Evolutionary conservation across 2,113 vertebrate genomes (phyloP).

Genomic region (Phalacrocorax pelagicus): DNA sequence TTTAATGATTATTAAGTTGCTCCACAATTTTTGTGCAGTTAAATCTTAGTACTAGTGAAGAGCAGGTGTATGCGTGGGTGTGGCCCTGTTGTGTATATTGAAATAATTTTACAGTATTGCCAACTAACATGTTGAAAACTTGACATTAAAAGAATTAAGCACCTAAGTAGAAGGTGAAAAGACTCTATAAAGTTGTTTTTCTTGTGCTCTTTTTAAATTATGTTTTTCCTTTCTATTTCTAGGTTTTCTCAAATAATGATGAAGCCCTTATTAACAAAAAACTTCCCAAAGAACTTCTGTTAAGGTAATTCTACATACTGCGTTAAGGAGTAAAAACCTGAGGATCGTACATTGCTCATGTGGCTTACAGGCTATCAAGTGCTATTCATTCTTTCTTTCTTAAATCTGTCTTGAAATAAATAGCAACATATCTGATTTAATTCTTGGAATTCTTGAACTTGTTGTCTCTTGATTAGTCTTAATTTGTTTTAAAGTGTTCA

Average conservation of each 20-base stretch:
- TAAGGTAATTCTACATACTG: slow-evolving; percentile 79
- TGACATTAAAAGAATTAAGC: neutral
- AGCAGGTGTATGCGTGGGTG: neutral
- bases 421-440: neutral
- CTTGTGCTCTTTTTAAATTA: neutral
- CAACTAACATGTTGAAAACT: neutral
- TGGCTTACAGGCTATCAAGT: neutral
- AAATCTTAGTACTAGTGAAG: neutral
- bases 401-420: slow-evolving; percentile 17
- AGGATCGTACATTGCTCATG: neutral
- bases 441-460: slow-evolving; percentile 43
- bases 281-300: slow-evolving; percentile 94
- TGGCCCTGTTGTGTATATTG: neutral
- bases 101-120: neutral
- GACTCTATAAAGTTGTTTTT: neutral
- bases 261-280: slow-evolving; percentile 97
- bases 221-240: slow-evolving; percentile 19
- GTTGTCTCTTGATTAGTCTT: slow-evolving; percentile 40
- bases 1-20: neutral
- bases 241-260: slow-evolving; percentile 95
- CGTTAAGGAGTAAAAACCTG: neutral
- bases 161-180: neutral
- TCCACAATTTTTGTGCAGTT: neutral
- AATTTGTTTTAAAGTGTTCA: slow-evolving; percentile 51
- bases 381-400: slow-evolving; percentile 1